Evolutionary conservation across 2,113 vertebrate genomes (phyloP), one percentile per base, ranked within the genome.

Genomic region (Centropus bengalensis): DNA sequence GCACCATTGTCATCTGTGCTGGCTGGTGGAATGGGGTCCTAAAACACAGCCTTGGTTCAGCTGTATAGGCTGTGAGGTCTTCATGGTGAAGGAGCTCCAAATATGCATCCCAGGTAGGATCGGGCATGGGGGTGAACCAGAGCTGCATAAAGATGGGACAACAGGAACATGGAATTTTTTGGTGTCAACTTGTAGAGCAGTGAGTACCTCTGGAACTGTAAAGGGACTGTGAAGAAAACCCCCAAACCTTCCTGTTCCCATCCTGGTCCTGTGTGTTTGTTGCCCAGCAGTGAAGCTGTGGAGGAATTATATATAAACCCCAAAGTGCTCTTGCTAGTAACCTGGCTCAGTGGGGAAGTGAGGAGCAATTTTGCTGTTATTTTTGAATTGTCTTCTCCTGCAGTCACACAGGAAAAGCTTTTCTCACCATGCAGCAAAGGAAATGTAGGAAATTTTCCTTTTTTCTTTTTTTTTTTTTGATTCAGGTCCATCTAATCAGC

Each of bases 321-420:
- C 66, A 77, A 89, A 20, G 18, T 70, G 60, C 83, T 96, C 62
- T 38, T 66, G 70, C 62, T 89, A 30, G 40, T 76, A 88, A 75
- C 51, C n/a, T 71, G 70, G 47, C 86, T 93, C 86, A 78, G 87
- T 52, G 51, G 94, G 91, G 52, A 94, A 82, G 51, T 44, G n/a
- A 92, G 70, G 69, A 95, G 32, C 74, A 90, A 92, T 96, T 95
- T 93, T 97, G 62, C 78, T 95, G 78, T 83, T 97, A 80, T 96
- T 96, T 97, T 95, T 90, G 70, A 94, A 74, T 95, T 71, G 54
- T 80, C 86, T 87, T 91, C 82, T 93, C 86, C 92, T 73, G 66
- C 62, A 79, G 70, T 78, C 36, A 56, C 78, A 42, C 5, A 4
- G 83, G 83, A 88, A 91, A 96, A 94, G 73, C 63, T 94, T 93